A percentile compares a stretch with the other conserved stretches of the same genome.
Conservation (phyloP, 2,797 vertebrate genomes). For the Acrocephalus scirpaceus region DNA sequence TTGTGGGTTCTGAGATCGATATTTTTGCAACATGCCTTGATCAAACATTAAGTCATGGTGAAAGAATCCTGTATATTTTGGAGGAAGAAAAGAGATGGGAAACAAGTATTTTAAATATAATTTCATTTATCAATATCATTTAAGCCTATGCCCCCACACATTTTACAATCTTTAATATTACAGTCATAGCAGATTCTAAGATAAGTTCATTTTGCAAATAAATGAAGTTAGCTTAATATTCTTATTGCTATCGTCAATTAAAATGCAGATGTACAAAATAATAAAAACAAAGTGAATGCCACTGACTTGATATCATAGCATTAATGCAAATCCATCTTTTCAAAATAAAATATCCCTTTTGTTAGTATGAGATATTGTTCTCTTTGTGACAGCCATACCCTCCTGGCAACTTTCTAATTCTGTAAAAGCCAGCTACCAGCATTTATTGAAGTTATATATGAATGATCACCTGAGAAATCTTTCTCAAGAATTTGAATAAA, state of each 20-base stretch:
- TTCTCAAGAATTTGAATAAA: background rate
- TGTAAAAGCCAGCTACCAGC: background rate
- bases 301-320: background rate
- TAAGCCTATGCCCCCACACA: slow-evolving; percentile 31
- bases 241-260: background rate
- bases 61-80: background rate
- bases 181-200: slow-evolving; percentile 17
- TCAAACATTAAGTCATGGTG: background rate
- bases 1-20: background rate
- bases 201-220: slow-evolving; percentile 26
- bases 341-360: background rate
- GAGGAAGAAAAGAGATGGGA: slow-evolving; percentile 5
- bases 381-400: background rate
- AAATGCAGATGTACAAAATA: background rate
- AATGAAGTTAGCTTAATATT: slow-evolving; percentile 20
- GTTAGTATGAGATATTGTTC: background rate
- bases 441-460: background rate
- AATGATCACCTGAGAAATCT: background rate
- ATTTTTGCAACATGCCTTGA: slow-evolving; percentile 1
- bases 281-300: background rate
- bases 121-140: slow-evolving; percentile 23
- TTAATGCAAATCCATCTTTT: background rate
- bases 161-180: slow-evolving; percentile 6
- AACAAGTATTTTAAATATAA: slow-evolving; percentile 50
- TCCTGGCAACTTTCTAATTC: background rate